A percentile compares a stretch with the other conserved stretches of the same genome.
phyloP scores from a whole-genome alignment of 1,140 invertebrate species.

The Stegodyphus dumicola region DNA sequence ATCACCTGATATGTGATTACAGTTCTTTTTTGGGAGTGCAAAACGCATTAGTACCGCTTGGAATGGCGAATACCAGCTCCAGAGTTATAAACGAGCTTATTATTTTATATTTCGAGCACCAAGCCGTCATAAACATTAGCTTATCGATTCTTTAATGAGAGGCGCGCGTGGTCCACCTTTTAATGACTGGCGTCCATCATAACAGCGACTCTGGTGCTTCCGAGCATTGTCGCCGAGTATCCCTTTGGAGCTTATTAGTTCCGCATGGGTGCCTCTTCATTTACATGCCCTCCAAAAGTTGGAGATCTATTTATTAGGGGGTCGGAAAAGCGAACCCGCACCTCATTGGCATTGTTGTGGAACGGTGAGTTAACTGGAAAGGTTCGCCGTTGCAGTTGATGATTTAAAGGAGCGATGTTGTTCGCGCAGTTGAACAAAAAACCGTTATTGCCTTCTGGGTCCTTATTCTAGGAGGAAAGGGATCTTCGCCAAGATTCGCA shows the following conservation, averaged over 20 bases:
- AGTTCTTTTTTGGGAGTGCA: conserved; percentile 33
- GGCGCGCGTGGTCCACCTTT: conserved; percentile 29
- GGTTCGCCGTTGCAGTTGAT: conserved; percentile 26
- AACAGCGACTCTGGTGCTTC: not conserved
- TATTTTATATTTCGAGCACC: conserved; percentile 59
- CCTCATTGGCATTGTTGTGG: conserved; percentile 49
- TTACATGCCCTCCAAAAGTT: conserved; percentile 52
- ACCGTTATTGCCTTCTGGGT: conserved; percentile 53
- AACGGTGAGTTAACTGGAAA: conserved; percentile 11
- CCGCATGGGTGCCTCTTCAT: conserved; percentile 48
- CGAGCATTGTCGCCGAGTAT: conserved; percentile 37
- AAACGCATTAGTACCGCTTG: conserved; percentile 58
- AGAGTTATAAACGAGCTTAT: conserved; percentile 61
- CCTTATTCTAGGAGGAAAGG: conserved; percentile 3
- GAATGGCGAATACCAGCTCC: conserved; percentile 26
- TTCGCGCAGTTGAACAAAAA: conserved; percentile 58
- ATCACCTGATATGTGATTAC: conserved; percentile 53
- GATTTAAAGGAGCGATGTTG: conserved; percentile 50
- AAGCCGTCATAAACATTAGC: conserved; percentile 61
- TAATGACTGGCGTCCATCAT: conserved; percentile 58
- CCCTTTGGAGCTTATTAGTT: conserved; percentile 60
- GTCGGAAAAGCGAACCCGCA: not conserved
- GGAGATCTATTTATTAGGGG: conserved; percentile 55
- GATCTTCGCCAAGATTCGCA: not conserved
- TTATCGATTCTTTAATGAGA: conserved; percentile 60